Evolutionary conservation across 1,140 invertebrate genomes (phyloP).

Genomic region (Zaprionus gabonicus): DNA sequence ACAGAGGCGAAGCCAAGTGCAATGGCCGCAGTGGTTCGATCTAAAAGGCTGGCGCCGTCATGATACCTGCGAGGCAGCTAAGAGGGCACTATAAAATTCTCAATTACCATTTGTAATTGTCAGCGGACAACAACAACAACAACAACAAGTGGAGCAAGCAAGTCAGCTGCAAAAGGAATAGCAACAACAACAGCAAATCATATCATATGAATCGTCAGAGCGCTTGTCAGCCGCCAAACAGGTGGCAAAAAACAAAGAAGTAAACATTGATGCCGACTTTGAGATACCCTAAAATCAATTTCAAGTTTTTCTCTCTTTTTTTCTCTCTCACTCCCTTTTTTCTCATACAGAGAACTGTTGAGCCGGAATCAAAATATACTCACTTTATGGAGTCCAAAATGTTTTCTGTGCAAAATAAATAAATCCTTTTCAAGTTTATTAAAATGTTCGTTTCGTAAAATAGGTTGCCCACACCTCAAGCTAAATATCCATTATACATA

Average conservation of each 20-base stretch:
- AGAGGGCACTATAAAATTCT: slow-evolving; percentile 6
- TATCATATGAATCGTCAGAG: not conserved
- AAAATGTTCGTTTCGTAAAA: no score
- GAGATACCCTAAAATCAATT: not conserved
- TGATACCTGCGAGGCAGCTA: not conserved
- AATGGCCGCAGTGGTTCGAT: not conserved
- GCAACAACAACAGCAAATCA: not conserved
- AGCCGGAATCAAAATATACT: no score
- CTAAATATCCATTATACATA: no score
- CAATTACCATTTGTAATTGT: slow-evolving; percentile 70
- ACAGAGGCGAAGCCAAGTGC: not conserved
- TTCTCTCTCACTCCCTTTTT: not conserved
- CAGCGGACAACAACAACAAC: slow-evolving; percentile 9
- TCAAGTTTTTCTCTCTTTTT: not conserved
- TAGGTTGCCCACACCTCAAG: no score
- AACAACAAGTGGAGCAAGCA: slow-evolving; percentile 8
- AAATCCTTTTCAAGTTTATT: no score
- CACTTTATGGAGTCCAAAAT: no score
- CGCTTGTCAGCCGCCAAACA: not conserved
- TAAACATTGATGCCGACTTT: not conserved
- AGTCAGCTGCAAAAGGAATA: not conserved
- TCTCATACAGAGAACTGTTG: no score
- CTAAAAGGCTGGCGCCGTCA: slow-evolving; percentile 37
- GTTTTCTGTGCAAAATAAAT: no score
- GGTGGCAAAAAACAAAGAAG: not conserved